Evolutionary conservation across 2,113 vertebrate species (phyloP).

Genomic region (Pseudorectes ferrugineus): DNA sequence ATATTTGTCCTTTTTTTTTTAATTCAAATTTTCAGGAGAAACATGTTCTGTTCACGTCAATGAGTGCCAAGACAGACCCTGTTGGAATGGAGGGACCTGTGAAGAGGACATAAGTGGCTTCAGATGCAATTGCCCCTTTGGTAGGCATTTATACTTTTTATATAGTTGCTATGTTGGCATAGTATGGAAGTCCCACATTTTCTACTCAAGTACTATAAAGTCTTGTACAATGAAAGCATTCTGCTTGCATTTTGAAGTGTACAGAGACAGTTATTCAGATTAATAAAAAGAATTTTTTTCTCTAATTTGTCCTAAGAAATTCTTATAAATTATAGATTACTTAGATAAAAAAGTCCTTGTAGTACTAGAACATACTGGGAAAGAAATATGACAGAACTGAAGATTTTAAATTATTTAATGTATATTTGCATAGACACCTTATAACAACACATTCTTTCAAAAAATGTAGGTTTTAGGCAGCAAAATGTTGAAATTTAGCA

Average conservation of each 20-base stretch:
- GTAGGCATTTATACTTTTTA: conserved; percentile 57
- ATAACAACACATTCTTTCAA: neutral
- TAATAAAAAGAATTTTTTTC: neutral
- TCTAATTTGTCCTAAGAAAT: neutral
- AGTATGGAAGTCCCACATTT: neutral
- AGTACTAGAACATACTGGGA: neutral
- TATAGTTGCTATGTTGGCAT: neutral
- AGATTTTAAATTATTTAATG: neutral
- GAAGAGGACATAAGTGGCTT: conserved; percentile 71
- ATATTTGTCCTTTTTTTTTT: neutral
- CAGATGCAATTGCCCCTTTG: conserved; percentile 72
- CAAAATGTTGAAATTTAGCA: neutral
- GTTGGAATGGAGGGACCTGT: conserved; percentile 76
- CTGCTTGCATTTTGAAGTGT: neutral
- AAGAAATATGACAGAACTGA: neutral
- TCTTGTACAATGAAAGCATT: neutral
- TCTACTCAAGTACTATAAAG: neutral
- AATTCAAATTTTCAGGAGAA: conserved; percentile 62
- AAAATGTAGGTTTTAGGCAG: neutral
- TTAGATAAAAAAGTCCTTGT: neutral
- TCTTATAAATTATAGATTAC: neutral
- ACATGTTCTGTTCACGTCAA: conserved; percentile 61
- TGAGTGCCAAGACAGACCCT: conserved; percentile 71
- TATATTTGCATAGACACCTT: neutral
- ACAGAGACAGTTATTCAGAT: neutral